phyloP scores from a whole-genome alignment of 1,140 invertebrate species.

The Psix sp. region DNA sequence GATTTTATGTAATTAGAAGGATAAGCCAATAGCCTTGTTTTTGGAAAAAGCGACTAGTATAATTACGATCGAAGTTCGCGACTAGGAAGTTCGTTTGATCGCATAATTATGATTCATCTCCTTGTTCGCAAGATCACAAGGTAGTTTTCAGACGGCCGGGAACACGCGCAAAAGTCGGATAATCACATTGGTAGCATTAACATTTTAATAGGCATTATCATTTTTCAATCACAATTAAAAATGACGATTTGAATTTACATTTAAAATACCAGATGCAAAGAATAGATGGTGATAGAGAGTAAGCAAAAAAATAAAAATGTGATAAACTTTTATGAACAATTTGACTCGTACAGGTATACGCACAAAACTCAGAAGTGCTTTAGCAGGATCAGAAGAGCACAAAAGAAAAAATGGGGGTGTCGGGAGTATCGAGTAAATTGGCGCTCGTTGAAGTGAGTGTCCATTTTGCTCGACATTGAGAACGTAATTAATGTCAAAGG shows the following conservation, averaged over 20 bases:
- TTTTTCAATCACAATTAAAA: constrained; percentile 14
- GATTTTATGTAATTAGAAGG: constrained; percentile 19
- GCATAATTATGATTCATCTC: constrained; percentile 33
- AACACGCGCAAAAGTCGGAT: constrained; percentile 27
- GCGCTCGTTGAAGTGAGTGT: constrained; percentile 45
- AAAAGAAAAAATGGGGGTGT: constrained; percentile 33
- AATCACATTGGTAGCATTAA: constrained; percentile 24
- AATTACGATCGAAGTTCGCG: constrained; percentile 38
- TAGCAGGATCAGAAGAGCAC: constrained; percentile 18
- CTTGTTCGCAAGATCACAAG: constrained; percentile 33
- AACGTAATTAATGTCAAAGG: constrained; percentile 58
- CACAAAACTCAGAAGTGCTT: constrained; percentile 32
- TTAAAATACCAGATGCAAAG: neutral
- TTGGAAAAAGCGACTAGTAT: constrained; percentile 21
- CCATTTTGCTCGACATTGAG: constrained; percentile 54
- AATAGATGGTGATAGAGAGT: too few species aligned
- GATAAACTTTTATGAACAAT: constrained; percentile 3
- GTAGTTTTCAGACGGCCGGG: constrained; percentile 17
- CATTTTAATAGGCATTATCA: constrained; percentile 27
- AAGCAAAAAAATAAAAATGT: too few species aligned
- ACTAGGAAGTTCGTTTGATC: constrained; percentile 37
- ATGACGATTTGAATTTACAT: constrained; percentile 21
- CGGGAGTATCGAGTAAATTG: constrained; percentile 50
- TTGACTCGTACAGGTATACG: too few species aligned
- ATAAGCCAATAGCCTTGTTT: constrained; percentile 26